Evolutionary conservation across 2,888 invertebrate species (phyloP), one percentile per base, ranked within the genome.

Genomic region (Dynastes hyllus): DNA sequence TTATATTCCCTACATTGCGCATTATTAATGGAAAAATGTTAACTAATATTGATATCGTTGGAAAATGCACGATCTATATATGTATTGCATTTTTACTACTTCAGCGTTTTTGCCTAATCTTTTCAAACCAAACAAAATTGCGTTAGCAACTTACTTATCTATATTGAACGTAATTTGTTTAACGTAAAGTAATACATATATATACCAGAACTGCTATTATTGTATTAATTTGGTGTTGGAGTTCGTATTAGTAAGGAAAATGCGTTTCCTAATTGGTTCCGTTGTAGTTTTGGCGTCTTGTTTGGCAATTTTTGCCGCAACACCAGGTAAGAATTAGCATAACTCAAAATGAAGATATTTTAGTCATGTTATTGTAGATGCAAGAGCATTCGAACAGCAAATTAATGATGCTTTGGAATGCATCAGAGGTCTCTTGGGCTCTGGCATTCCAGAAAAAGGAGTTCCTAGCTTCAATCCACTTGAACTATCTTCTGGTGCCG

Each of bases 381-480:
- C 29, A 11, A 67, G 76, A 51, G 53, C 53, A 16, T 70, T 79
- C 27, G 79, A 79, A 40, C 37, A 76, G 29, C 67, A 55, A 45
- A 65, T 79, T 16, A 29, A 55, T 45, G 67, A 51, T 50, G 61
- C 51, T n/a, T 32, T 76, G 13, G 79, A 79, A 61, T 79, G 79
- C 61, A 16, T 79, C 8, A 73, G 79, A 45, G 70, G 6, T 2
- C 32, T 76, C 45, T 51, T 79, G 63, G n/a, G 8, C 1, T 50
- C 58, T 0, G 79, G 79, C 32, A 58, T 76, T 32, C 76, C 76
- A 8, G 79, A 76, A n/a, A 22, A 32, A 3, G 76, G 51, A 16
- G 29, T 79, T 27, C 79, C 79, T 13, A 69, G 50, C 40, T 76
- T 79, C 27, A 61, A 76, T 9, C 79, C 79, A 9, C 63, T 79